Base-by-base conservation (phyloP, 2,797 vertebrate genomes). In the Arremon brunneinucha region DNA sequence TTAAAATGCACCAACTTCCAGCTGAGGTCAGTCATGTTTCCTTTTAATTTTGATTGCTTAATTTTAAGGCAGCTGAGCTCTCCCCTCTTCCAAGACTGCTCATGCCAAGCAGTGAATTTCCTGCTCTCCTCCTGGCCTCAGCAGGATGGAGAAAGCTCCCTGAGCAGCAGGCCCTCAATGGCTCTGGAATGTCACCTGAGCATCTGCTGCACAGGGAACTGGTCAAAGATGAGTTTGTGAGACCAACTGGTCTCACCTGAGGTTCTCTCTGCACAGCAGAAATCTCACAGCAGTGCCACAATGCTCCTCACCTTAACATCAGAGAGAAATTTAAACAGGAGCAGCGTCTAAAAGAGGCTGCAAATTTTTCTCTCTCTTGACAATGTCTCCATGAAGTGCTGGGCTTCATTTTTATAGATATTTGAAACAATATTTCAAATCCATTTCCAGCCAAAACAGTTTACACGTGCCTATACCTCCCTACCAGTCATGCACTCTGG, bases 1-100 rank as follows among this genome's bases (percentile, higher is more conserved):
- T 91, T 80, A 75, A 82, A 92, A 89, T 5, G 21, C n/a, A 85
- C 20, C 44, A 57, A 46, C 43, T 69, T 81, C 87, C 65, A 91
- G n/a, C 19, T 34, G 53, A 39, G 35, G 34, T 57, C 3, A 3
- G 1, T 43, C 0, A 0, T 0, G 2, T 7, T 69, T 35, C 37
- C 27, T 74, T 77, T 83, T 49, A 34, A 74, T 70, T 77, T 35
- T 39, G 72, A 77, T 21, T 19, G 52, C 28, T 77, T 84, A 18
- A 70, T 67, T 83, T 77, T 39, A 70, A 74, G 69, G 37, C 44
- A 41, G 39, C 15, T 62, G 32, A 92, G 39, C 28, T 34, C 43
- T 49, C 3, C 4, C 24, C 71, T 71, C 20, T 74, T 50, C 68
- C 53, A 75, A 71, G 80, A 16, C 21, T 0, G 0, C 62, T 83